phyloP scores from a whole-genome alignment of 1,140 invertebrate species.

The Protaetia brevitarsis region DNA sequence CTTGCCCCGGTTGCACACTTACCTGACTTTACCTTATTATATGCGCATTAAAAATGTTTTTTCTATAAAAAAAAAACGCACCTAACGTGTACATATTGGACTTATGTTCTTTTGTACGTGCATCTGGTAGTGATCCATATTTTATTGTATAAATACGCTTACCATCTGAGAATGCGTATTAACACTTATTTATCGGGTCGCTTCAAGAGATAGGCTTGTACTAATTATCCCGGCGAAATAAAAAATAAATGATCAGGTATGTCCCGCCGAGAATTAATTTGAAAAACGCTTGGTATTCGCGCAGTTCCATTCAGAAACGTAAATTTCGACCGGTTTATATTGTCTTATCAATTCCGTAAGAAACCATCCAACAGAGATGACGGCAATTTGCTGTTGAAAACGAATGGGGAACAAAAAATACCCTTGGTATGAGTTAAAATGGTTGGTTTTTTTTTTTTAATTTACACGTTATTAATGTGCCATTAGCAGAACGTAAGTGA shows the following conservation, averaged over 20 bases:
- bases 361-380: not conserved
- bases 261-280: not conserved
- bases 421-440: not conserved
- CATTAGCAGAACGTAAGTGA: not conserved
- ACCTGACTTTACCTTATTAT: too few species aligned
- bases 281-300: not conserved
- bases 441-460: not conserved
- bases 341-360: not conserved
- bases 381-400: not conserved
- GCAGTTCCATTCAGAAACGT: not conserved
- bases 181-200: not conserved
- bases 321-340: not conserved
- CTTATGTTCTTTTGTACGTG: too few species aligned
- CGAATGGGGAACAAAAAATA: not conserved
- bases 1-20: too few species aligned
- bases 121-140: not conserved
- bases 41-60: too few species aligned
- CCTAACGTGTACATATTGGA: too few species aligned
- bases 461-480: conserved; percentile 4
- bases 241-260: not conserved
- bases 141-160: not conserved
- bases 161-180: conserved; percentile 13
- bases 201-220: not conserved
- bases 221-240: not conserved
- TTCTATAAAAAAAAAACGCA: too few species aligned